Evolutionary conservation across 2,888 invertebrate genomes (phyloP), one percentile per base, ranked within the genome.

Genomic region (Steinernema carpocapsae): DNA sequence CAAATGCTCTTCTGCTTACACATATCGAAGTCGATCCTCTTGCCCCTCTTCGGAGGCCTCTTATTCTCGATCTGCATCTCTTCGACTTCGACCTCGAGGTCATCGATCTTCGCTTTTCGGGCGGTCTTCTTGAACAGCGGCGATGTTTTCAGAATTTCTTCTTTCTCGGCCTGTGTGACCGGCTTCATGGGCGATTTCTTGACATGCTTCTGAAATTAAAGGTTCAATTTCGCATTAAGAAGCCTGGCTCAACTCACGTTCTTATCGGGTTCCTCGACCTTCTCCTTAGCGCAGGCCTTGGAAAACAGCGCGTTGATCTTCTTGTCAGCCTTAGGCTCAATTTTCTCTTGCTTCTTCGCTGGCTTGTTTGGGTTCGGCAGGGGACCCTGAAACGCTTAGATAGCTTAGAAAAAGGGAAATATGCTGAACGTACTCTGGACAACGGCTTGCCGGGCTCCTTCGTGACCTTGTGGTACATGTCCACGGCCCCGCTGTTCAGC

Each of bases 211-310:
- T 64, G n/a, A 64, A 37, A 64, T 48, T 48, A 29, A 32, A 64
- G 10, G 37, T 37, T 37, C 37, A 37, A 29, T 6, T 48, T 14
- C 2, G 10, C 6, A 56, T 14, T 22, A 17, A 32, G 32, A 12
- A 64, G 10, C 1, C 37, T 1, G 1, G 3, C 17, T 17, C 4
- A 32, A 64, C 64, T 64, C 17, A 64, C 64, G 19, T 64, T 64
- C 64, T 64, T 64, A n/a, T 64, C 64, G 19, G 64, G 64, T 32
- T 64, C 64, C n/a, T 64, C 64, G n/a, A 24, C n/a, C 48, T 71
- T 71, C 51, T 71, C 48, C 2, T 29, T 14, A 14, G 17, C 71
- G 19, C 46, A 48, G 7, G 71, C 71, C 51, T 71, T 71, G 6
- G 22, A 19, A 26, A 71, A 71, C 45, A 71, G 12, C 45, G 71